phyloP scores from a whole-genome alignment of 2,888 invertebrate species.

The Caenorhabditis panamensis region DNA sequence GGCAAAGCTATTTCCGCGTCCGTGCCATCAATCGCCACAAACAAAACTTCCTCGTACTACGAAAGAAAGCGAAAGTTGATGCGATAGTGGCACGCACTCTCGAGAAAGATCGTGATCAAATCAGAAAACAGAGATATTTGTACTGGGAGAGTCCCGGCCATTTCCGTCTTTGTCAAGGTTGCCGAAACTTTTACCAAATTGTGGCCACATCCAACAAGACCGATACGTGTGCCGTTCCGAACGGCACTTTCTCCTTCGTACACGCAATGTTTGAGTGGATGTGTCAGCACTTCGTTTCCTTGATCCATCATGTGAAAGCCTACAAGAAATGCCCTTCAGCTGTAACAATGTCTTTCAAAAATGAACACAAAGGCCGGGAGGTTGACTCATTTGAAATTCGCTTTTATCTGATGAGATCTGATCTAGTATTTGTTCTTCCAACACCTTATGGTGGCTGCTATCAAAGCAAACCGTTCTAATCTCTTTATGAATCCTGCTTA shows the following conservation, averaged over 20 bases:
- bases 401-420: not conserved
- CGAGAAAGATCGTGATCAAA: slow-evolving; percentile 41
- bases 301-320: slow-evolving; percentile 61
- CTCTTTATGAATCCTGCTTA: slow-evolving; percentile 39
- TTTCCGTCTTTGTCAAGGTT: slow-evolving; percentile 27
- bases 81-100: slow-evolving; percentile 41
- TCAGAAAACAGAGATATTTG: slow-evolving; percentile 24
- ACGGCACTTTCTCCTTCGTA: slow-evolving; percentile 68
- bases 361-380: not conserved
- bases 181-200: slow-evolving; percentile 62
- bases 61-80: slow-evolving; percentile 42
- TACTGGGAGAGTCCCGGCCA: not conserved
- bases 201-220: slow-evolving; percentile 72
- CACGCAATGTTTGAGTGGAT: slow-evolving; percentile 62
- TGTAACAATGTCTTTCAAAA: not conserved
- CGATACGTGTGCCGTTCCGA: slow-evolving; percentile 63
- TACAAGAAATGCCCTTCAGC: slow-evolving; percentile 31
- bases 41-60: slow-evolving; percentile 37
- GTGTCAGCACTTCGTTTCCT: slow-evolving; percentile 37
- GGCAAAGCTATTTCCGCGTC: slow-evolving; percentile 25
- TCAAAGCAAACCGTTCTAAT: slow-evolving; percentile 47
- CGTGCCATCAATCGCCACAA: slow-evolving; percentile 6
- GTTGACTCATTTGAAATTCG: not conserved
- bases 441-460: slow-evolving; percentile 13
- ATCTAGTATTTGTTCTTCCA: slow-evolving; percentile 7